A percentile compares a stretch with the other conserved stretches of the same genome.
These are phyloP conservation scores for Atrichornis clamosus DNA, from an alignment of 2,113 vertebrate genomes.

Conservation along the genomic window DNA sequence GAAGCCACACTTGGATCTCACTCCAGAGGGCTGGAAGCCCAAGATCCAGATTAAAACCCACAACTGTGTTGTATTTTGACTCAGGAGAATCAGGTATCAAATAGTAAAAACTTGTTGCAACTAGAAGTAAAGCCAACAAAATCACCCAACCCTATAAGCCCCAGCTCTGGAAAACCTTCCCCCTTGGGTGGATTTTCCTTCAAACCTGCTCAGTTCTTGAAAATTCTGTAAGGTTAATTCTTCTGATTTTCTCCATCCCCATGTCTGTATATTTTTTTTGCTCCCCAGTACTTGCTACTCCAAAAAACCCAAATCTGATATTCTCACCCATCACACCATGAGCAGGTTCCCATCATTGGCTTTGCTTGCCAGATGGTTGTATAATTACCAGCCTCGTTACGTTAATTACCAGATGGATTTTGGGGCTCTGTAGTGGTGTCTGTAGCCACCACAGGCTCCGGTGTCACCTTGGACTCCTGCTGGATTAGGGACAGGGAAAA, in stretches of 20 bases:
- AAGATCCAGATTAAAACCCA: neutral
- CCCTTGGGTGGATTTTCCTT: neutral
- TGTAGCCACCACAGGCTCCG: neutral
- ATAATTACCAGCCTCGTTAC: neutral
- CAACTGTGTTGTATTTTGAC: neutral
- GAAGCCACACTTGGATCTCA: neutral
- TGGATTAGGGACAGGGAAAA: neutral
- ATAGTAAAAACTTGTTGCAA: neutral
- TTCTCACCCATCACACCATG: neutral
- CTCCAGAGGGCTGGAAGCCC: neutral
- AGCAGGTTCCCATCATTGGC: rapidly evolving
- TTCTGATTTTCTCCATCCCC: neutral
- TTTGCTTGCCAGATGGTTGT: neutral
- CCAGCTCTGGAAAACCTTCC: neutral
- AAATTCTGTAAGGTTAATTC: neutral
- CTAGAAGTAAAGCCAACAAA: neutral
- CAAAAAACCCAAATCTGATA: neutral
- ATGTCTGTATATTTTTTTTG: neutral
- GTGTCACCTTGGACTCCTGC: neutral
- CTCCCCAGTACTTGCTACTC: neutral
- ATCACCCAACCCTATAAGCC: neutral
- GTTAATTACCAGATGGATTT: neutral
- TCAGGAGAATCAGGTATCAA: neutral
- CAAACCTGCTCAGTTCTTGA: neutral
- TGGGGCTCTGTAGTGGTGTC: neutral